These are phyloP conservation scores for Tachina grossa DNA, from an alignment of 2,888 invertebrate species.

Conservation along the genomic window DNA sequence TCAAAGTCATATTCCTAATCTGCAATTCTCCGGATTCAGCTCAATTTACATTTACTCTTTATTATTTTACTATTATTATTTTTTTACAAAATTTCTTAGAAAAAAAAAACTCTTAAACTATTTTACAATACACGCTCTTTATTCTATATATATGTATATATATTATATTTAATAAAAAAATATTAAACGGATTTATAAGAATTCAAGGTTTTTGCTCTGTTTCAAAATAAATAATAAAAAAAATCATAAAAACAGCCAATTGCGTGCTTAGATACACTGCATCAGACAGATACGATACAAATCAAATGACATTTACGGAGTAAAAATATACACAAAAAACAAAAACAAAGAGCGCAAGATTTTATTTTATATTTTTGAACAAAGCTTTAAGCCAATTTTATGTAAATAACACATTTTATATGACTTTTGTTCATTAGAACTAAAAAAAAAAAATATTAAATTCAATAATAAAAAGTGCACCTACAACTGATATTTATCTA, in stretches of 20 bases:
- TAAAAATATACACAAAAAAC: conserved; percentile 7
- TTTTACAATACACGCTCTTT: background rate
- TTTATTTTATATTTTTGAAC: conserved; percentile 7
- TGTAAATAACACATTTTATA: conserved; percentile 41
- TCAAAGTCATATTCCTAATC: background rate
- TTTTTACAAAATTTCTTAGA: conserved; percentile 11
- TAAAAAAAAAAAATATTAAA: conserved; percentile 19
- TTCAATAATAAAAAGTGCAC: conserved; percentile 54
- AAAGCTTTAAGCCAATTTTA: conserved; percentile 34
- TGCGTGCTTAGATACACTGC: conserved; percentile 63
- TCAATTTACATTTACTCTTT: background rate
- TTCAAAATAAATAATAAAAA: conserved; percentile 15
- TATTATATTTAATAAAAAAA: conserved; percentile 1
- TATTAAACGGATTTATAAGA: conserved; percentile 49
- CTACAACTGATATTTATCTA: conserved; percentile 53
- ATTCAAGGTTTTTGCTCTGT: conserved; percentile 61
- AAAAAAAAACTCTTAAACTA: background rate
- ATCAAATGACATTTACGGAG: conserved; percentile 53
- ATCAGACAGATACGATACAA: conserved; percentile 44
- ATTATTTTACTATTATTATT: background rate
- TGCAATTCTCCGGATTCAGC: background rate
- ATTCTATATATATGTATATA: background rate
- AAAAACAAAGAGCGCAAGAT: conserved; percentile 26
- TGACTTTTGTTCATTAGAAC: conserved; percentile 6
- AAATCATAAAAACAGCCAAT: conserved; percentile 33